Percentiles rank a stretch among this genome's conserved stretches.
phyloP scores from a whole-genome alignment of 2,797 vertebrate species.

The Peromyscus aztecus region DNA sequence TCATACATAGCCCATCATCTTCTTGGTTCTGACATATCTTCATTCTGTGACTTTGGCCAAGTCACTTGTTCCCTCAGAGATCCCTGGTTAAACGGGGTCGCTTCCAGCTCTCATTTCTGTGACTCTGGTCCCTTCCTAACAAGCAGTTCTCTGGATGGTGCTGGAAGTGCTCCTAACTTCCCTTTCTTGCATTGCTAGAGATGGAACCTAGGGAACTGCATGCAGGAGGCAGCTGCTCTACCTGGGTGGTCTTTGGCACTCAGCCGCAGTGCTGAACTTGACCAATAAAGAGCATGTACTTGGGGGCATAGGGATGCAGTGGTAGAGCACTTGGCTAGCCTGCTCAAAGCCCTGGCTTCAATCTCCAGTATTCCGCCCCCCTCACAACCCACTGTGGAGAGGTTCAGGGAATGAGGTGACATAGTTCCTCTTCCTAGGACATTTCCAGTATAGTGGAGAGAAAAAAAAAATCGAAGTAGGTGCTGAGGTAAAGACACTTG shows the following conservation, averaged over 20 bases:
- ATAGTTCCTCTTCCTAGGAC: not conserved
- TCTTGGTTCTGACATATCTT: not conserved
- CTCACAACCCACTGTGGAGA: too few species aligned
- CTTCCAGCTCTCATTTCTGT: not conserved
- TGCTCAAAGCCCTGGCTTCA: not conserved
- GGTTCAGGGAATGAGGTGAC: not conserved
- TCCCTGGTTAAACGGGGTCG: not conserved
- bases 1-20: not conserved
- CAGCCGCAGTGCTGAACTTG: not conserved
- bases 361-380: too few species aligned
- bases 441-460: not conserved
- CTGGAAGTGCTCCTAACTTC: not conserved
- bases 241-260: not conserved
- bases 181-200: not conserved
- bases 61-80: not conserved
- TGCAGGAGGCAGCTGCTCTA: not conserved
- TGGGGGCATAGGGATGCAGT: not conserved
- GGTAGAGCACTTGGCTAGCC: not conserved
- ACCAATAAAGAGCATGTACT: not conserved
- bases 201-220: not conserved
- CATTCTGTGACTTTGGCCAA: not conserved
- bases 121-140: not conserved
- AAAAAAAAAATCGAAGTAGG: not conserved
- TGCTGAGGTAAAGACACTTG: not conserved
- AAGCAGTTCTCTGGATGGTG: not conserved